Evolutionary conservation across 1,140 invertebrate species (phyloP), one percentile per base, ranked within the genome.

Genomic region (Macrosteles quadrilineatus): DNA sequence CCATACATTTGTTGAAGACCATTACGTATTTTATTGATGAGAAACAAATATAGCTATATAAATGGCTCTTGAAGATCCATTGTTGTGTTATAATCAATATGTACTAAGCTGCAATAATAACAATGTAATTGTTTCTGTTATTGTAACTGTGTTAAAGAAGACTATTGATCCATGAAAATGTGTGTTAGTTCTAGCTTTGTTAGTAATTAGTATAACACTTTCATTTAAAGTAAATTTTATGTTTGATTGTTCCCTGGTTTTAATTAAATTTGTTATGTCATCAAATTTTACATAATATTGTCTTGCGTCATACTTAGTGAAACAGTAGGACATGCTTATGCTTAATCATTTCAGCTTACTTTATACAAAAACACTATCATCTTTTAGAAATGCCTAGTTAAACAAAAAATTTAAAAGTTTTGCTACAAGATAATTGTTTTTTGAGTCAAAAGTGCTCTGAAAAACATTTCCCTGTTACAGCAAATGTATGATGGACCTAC

Each of bases 401-500:
- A 25, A 59, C 6, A 59, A 59, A 21, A 21, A 29, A 59, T 6
- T 27, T 14, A 64, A 71, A 59, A 23, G 36, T 66, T 71, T 64
- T 68, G 70, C 62, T 47, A 50, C 59, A 71, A 57, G 25, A 59
- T 27, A 45, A 55, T 68, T 74, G 47, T 64, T 73, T 73, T 73
- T 69, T 71, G 40, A 72, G 67, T 64, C 69, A 23, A 71, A 69
- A 69, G 47, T 71, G 66, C 70, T 63, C 66, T 69, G n/a, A n/a
- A n/a, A 50, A 68, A 53, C 47, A 53, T 71, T 43, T 71, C 71
- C 62, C 50, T 68, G 40, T 63, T 30, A 70, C 55, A 73, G 65
- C 68, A 69, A 73, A 68, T 72, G 68, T 73, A 71, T 72, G 55
- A 72, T 69, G 23, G 71, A 67, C 65, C 59, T 63, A 84, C 83